Conservation (phyloP, 2,113 vertebrate genomes). For the Gila orcuttii region DNA sequence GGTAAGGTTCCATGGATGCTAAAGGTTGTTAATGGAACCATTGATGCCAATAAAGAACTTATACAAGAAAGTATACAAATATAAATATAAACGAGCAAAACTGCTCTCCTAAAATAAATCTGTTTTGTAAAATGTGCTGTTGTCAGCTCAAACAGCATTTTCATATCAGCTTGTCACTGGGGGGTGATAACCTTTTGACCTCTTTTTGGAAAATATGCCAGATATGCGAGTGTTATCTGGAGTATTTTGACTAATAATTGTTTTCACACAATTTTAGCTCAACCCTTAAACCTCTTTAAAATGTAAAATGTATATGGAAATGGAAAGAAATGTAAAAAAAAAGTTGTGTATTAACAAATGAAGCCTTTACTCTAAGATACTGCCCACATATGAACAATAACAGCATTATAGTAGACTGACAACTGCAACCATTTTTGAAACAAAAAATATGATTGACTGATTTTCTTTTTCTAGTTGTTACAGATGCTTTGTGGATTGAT, state of each 20-base stretch:
- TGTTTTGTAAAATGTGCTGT: not conserved
- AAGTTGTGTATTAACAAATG: not conserved
- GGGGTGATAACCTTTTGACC: conserved; percentile 4
- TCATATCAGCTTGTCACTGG: not conserved
- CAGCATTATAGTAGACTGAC: not conserved
- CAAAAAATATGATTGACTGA: not conserved
- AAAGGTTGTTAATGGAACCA: no score
- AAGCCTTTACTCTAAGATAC: conserved; percentile 4
- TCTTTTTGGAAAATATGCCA: not conserved
- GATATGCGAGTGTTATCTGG: not conserved
- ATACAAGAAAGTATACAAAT: not conserved
- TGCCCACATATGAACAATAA: conserved; percentile 3
- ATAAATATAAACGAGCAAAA: not conserved
- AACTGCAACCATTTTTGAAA: not conserved
- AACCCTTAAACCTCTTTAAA: not conserved
- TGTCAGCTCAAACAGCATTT: not conserved
- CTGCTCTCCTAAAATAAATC: not conserved
- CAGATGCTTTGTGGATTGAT: not conserved
- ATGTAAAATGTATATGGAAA: not conserved
- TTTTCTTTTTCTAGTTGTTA: not conserved
- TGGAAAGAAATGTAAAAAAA: not conserved
- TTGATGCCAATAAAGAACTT: no score
- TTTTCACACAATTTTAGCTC: not conserved
- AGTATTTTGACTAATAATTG: not conserved
- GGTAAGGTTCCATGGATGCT: no score